phyloP scores from a whole-genome alignment of 2,888 invertebrate genomes.

The Drosophila mettleri region DNA sequence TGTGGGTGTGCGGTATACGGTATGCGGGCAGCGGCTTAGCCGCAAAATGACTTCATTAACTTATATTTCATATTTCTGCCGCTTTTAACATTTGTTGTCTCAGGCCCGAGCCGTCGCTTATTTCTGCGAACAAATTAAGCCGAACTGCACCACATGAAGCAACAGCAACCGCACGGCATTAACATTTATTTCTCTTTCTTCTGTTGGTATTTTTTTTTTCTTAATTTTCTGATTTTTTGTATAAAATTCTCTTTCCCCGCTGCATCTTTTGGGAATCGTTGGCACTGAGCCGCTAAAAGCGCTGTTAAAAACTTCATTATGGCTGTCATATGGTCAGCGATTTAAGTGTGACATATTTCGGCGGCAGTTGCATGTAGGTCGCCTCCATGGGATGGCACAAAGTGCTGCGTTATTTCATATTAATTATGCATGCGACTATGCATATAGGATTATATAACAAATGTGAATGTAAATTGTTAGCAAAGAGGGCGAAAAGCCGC shows the following conservation, averaged over 20 bases:
- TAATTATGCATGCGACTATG: slow-evolving; percentile 9
- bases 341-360: slow-evolving; percentile 75
- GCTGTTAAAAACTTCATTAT: slow-evolving; percentile 77
- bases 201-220: neutral
- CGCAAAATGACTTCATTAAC: slow-evolving; percentile 77
- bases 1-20: slow-evolving; percentile 27
- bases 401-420: slow-evolving; percentile 10
- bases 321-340: slow-evolving; percentile 60
- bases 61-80: slow-evolving; percentile 65
- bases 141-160: slow-evolving; percentile 64
- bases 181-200: slow-evolving; percentile 31
- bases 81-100: slow-evolving; percentile 15
- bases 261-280: neutral
- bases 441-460: slow-evolving; percentile 10
- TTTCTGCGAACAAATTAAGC: slow-evolving; percentile 78
- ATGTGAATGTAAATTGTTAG: slow-evolving; percentile 1
- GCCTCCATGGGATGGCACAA: slow-evolving; percentile 1
- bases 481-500: neutral
- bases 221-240: slow-evolving; percentile 16
- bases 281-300: slow-evolving; percentile 78
- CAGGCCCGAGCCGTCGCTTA: slow-evolving; percentile 13
- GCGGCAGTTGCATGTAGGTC: slow-evolving; percentile 32
- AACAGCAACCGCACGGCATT: slow-evolving; percentile 38
- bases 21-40: slow-evolving; percentile 57
- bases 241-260: slow-evolving; percentile 22